Evolutionary conservation across 2,113 vertebrate species (phyloP).

Genomic region (Solea solea): DNA sequence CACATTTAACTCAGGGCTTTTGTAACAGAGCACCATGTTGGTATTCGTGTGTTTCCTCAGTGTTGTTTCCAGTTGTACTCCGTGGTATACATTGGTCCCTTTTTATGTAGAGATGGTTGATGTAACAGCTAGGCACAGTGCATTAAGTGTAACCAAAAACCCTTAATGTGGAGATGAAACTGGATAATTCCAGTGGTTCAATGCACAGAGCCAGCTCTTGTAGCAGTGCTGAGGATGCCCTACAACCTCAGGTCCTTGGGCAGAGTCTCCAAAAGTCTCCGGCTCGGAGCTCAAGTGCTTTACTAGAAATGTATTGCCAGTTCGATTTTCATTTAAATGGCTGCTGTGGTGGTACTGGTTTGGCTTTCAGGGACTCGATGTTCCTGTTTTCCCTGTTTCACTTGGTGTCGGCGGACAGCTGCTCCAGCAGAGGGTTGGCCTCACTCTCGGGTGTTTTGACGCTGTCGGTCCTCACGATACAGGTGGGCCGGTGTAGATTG

Average conservation of each 20-base stretch:
- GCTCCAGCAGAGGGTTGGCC: constrained; percentile 88
- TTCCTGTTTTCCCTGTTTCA: constrained; percentile 47
- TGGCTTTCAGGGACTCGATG: constrained; percentile 2
- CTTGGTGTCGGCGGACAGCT: constrained; percentile 82
- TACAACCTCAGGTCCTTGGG: constrained; percentile 56
- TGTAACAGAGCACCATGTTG: constrained; percentile 68
- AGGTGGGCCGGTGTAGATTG: constrained; percentile 93
- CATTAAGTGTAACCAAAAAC: constrained; percentile 57
- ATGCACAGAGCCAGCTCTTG: constrained; percentile 73
- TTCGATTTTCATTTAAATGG: constrained; percentile 44
- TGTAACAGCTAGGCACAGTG: constrained; percentile 69
- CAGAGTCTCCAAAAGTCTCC: constrained; percentile 71
- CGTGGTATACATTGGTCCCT: constrained; percentile 66
- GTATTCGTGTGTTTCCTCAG: constrained; percentile 66
- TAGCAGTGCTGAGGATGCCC: constrained; percentile 58
- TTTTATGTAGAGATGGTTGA: constrained; percentile 62
- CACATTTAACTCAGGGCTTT: constrained; percentile 58
- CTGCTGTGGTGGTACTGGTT: constrained; percentile 29
- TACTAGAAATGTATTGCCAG: constrained; percentile 62
- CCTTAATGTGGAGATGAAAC: constrained; percentile 57
- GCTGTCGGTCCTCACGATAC: constrained; percentile 95
- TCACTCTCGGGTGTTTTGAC: constrained; percentile 90
- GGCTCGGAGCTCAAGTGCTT: constrained; percentile 74
- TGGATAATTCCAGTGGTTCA: constrained; percentile 58
- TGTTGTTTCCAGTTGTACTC: constrained; percentile 50